Evolutionary conservation across 2,113 vertebrate species (phyloP), one percentile per base, ranked within the genome.

Genomic region (Leptodactylus fuscus): DNA sequence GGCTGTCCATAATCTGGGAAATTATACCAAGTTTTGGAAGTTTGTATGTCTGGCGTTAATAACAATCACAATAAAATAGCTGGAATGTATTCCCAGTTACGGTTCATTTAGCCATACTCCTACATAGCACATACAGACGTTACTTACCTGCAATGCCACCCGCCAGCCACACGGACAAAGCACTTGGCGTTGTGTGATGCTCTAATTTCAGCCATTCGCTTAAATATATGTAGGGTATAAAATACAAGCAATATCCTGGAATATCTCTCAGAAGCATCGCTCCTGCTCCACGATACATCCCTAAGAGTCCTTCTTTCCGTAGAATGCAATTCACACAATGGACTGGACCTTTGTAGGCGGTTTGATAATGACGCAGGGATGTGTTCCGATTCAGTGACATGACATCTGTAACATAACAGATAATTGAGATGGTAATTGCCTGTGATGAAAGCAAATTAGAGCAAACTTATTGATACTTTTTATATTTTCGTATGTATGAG

Each of bases 201-300:
- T 96, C 95, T 0, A 97, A 93, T 2, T 90, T 97, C 87, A 97
- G 88, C 95, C 96, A 94, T 81, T 92, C 87, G 38, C 94, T 96
- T 87, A 99, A 89, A 53, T 97, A 49, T 0, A 92, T 87, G 3
- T 99, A 99, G 0, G 98, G 98, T 87, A 97, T 92, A 87, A 99
- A 99, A 90, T 99, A 99, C 85, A 97, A 92, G 6, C 93, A 91
- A 83, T 99, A 99, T 1, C 98, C 98, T 0, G 98, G 98, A 53
- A 99, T 76, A 5, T 99, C 98, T 83, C 98, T 93, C 81, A 99
- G 92, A 34, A 98, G 81, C 98, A 97, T 99, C 89, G 98, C 96
- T 0, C 93, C 91, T 0, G 91, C 91, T 0, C 98, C 98, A 55
- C 97, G 91, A 90, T 99, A 99, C 8, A 98, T 90, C 9, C 98